Base-by-base conservation (phyloP, 30 jellyfish, hydroid and myxozoan species). In the Turritopsis dohrnii region DNA sequence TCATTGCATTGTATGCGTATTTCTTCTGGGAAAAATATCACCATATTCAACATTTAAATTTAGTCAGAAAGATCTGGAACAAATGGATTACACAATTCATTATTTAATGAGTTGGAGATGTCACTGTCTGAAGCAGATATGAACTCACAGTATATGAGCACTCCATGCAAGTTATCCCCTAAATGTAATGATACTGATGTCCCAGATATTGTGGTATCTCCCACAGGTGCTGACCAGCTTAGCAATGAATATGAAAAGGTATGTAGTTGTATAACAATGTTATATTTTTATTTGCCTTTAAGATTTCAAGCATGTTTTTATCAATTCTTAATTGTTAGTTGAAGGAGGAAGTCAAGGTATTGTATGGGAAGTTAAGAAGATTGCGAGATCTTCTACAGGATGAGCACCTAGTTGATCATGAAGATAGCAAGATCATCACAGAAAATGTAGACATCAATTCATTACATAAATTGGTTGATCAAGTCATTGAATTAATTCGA, bases 101-200 rank as follows among this genome's bases (percentile, higher is more conserved):
- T 94, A 75, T 75, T 87, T 84, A 87, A 85, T 72, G 99, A 94
- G 71, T 84, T 93, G 79, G 98, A 93, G 79, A 79, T 79, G 71
- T 84, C 97, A 69, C 80, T 94, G 30, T 75, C 95, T 7, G 94
- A 94, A 13, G 83, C 92, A 52, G 92, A 85, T 77, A 25, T 85
- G 75, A 54, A 77, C 89, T 5, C 79, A 18, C 84, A 26, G 13
- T 28, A 79, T 7, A 73, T 53, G 29, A 73, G 89, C 74, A 85
- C 90, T 17, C 92, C 92, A 41, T 5, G 19, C 52, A 85, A 77
- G 72, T 9, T 22, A 23, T 28, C 87, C 20, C 66, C 28, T 22
- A n/a, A 79, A 29, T 4, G 28, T 25, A 24, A n/a, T 81, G 69
- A 54, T 18, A 30, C 18, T 20, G 69, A 53, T 25, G 29, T 79